Conservation (phyloP, 2,797 vertebrate species). For the Petrocephalus schoutedeni region DNA sequence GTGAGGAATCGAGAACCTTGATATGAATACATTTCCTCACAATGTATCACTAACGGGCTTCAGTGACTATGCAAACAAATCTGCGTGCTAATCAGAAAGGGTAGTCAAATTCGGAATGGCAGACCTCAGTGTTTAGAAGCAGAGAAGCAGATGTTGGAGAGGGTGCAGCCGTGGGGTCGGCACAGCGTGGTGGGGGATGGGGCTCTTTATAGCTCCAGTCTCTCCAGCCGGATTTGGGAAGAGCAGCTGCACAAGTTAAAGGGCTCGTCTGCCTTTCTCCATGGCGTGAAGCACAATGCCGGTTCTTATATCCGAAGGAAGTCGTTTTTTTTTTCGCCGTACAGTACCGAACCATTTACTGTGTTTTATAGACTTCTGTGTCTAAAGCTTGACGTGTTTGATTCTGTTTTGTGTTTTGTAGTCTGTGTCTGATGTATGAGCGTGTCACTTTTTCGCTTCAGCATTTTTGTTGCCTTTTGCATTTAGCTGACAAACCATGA, state of each 20-base stretch:
- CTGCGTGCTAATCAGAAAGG: too few relatives aligned
- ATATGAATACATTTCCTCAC: background rate
- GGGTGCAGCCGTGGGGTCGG: constrained; percentile 28
- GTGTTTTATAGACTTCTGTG: background rate
- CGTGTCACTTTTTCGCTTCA: too few relatives aligned
- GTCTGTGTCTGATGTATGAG: background rate
- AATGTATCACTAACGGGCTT: background rate
- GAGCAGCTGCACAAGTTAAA: constrained; percentile 63
- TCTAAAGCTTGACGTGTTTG: background rate
- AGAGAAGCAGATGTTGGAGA: background rate
- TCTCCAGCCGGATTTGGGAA: constrained; percentile 42
- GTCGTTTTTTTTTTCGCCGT: constrained; percentile 33
- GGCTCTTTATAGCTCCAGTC: constrained; percentile 30
- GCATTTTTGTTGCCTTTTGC: background rate
- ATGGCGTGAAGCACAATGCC: constrained; percentile 53
- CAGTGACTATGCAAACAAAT: background rate
- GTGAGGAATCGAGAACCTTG: background rate
- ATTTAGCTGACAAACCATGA: background rate
- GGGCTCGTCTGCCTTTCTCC: constrained; percentile 35
- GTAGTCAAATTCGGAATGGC: background rate
- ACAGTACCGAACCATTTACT: background rate
- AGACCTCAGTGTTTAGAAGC: background rate
- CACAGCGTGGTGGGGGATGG: background rate
- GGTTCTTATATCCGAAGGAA: constrained; percentile 54
- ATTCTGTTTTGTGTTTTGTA: background rate